Evolutionary conservation across 2,113 vertebrate genomes (phyloP).

Genomic region (Cavia aperea): DNA sequence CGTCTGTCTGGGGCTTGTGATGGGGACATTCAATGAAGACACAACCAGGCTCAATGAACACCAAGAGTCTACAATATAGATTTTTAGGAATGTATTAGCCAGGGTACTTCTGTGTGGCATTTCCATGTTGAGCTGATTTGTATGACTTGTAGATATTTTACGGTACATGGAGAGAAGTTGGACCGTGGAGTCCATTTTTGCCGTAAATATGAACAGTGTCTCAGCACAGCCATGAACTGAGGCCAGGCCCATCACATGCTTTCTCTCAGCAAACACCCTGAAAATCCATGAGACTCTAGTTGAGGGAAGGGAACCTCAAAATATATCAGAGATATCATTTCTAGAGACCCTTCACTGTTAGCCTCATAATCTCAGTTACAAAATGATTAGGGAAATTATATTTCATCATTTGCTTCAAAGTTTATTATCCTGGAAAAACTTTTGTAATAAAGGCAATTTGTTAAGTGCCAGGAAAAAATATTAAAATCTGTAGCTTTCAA

Average conservation of each 20-base stretch:
- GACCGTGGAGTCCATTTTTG: background rate
- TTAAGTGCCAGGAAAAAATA: conserved; percentile 14
- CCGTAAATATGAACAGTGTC: background rate
- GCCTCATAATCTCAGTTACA: background rate
- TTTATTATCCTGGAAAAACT: conserved; percentile 32
- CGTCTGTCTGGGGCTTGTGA: background rate
- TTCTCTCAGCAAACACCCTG: background rate
- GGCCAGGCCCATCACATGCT: fast-evolving
- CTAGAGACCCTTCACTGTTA: background rate
- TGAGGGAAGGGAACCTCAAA: background rate
- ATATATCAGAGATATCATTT: background rate
- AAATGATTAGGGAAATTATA: background rate
- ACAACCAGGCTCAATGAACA: background rate
- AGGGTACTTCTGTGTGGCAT: background rate
- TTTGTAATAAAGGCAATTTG: conserved; percentile 30
- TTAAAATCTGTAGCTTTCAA: background rate
- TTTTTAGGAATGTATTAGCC: background rate
- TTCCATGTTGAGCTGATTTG: background rate
- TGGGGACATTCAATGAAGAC: background rate
- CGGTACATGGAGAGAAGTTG: background rate
- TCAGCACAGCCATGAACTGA: background rate
- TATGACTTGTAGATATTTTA: background rate
- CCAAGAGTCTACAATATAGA: background rate
- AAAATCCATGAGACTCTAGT: background rate
- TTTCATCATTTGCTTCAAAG: background rate